Evolutionary conservation across 1,140 invertebrate genomes (phyloP), one percentile per base, ranked within the genome.

Genomic region (Brachionus calyciflorus): DNA sequence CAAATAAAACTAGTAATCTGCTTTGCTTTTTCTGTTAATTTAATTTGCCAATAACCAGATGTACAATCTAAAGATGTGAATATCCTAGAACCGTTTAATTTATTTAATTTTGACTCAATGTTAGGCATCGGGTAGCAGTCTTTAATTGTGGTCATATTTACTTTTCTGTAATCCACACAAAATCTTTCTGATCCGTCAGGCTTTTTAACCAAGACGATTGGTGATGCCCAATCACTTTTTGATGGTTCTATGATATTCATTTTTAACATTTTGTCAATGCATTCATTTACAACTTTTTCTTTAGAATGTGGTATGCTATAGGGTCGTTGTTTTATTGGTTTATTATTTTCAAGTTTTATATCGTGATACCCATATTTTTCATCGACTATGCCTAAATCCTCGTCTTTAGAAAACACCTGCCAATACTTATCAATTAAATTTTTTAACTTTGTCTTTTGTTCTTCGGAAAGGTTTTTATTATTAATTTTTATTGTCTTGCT

Each of bases 1-100:
- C n/a, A n/a, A n/a, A 69, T 76, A 21, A 87, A 77, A 37, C 87
- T 87, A 78, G 87, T 79, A 3, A 57, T 63, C 12, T 57, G 53
- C 17, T 55, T 76, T 30, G 24, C 69, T 28, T 78, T 53, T 41
- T 77, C 68, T 41, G 55, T 76, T 26, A 80, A 41, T 9, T 78
- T 78, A 3, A 78, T 78, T 57, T 80, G 79, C 26, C 78, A 76
- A 51, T 75, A 75, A 19, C 70, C 70, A 30, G 70, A 53, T 17
- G 24, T 41, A 21, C 28, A 57, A 28, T 75, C 70, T 1, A 75
- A 21, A 21, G 70, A 40, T 57, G 70, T 37, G 49, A 75, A 75
- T 2, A 37, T 40, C n/a, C n/a, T n/a, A n/a, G n/a, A n/a, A n/a
- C n/a, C n/a, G n/a, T n/a, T n/a, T n/a, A n/a, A n/a, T n/a, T 75